Evolutionary conservation across 2,888 invertebrate species (phyloP).

Genomic region (Yponomeuta sedellus): DNA sequence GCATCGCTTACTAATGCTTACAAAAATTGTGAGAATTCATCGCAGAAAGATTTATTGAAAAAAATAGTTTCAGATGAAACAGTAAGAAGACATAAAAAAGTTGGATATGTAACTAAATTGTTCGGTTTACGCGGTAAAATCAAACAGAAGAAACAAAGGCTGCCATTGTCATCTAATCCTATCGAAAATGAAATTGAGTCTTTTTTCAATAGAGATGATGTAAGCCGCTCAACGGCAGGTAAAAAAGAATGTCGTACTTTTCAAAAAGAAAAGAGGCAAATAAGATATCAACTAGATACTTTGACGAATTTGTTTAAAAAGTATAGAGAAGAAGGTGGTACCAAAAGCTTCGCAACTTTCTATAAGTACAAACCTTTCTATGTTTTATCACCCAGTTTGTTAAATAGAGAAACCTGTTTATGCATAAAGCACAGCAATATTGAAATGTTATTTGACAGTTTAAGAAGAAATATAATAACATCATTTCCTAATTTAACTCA

Average conservation of each 20-base stretch:
- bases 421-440: conserved; percentile 22
- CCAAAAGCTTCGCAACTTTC: conserved; percentile 23
- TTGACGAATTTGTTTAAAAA: conserved; percentile 20
- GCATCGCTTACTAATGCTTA: too few species aligned
- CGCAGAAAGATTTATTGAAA: too few species aligned
- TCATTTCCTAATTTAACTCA: too few species aligned
- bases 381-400: conserved; percentile 18
- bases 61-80: too few species aligned
- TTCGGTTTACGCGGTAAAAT: too few species aligned
- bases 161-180: too few species aligned
- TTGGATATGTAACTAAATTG: too few species aligned
- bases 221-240: conserved; percentile 23
- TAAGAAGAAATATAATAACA: too few species aligned
- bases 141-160: too few species aligned
- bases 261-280: conserved; percentile 23
- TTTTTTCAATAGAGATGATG: conserved; percentile 24
- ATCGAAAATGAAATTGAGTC: conserved; percentile 22
- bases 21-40: too few species aligned
- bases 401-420: conserved; percentile 21
- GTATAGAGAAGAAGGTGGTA: conserved; percentile 24
- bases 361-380: conserved; percentile 24
- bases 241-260: conserved; percentile 22
- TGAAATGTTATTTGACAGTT: conserved; percentile 10
- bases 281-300: conserved; percentile 22
- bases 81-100: too few species aligned